These are phyloP conservation scores for Nematolebias whitei DNA, from an alignment of 2,113 vertebrate genomes.

Conservation along the genomic window DNA sequence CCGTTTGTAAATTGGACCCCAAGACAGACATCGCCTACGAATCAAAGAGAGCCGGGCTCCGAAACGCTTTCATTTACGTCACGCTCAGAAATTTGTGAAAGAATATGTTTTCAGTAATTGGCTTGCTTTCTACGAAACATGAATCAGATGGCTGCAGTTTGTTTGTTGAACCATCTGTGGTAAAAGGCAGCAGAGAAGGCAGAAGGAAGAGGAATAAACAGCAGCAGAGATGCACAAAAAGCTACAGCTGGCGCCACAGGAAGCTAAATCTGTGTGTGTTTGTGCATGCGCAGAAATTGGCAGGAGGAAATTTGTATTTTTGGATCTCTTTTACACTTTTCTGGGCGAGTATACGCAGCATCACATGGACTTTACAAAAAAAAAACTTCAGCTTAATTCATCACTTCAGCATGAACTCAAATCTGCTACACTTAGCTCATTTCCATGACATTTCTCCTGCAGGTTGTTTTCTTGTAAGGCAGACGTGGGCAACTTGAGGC, in stretches of 20 bases:
- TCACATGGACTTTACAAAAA: conserved; percentile 23
- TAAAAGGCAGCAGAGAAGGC: conserved; percentile 66
- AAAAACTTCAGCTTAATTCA: conserved; percentile 21
- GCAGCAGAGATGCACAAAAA: conserved; percentile 41
- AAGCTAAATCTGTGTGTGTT: conserved; percentile 31
- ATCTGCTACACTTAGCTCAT: not conserved
- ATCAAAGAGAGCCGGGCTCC: conserved; percentile 57
- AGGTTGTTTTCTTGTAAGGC: no score
- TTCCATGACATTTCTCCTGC: not conserved
- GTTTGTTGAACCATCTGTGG: conserved; percentile 79
- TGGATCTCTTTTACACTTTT: conserved; percentile 32
- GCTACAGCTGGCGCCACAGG: conserved; percentile 54
- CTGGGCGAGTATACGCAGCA: conserved; percentile 22
- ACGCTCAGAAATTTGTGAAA: conserved; percentile 66
- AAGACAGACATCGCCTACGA: conserved; percentile 55
- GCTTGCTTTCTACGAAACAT: conserved; percentile 69
- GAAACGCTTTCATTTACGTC: conserved; percentile 76
- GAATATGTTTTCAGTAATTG: conserved; percentile 71
- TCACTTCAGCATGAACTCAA: not conserved
- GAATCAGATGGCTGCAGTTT: conserved; percentile 70
- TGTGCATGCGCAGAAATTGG: conserved; percentile 27
- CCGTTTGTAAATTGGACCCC: conserved; percentile 71
- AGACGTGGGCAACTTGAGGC: no score
- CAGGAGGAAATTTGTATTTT: conserved; percentile 21
- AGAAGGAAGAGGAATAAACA: conserved; percentile 58